Evolutionary conservation across 2,797 vertebrate species (phyloP), one percentile per base, ranked within the genome.

Genomic region (Miopithecus talapoin): DNA sequence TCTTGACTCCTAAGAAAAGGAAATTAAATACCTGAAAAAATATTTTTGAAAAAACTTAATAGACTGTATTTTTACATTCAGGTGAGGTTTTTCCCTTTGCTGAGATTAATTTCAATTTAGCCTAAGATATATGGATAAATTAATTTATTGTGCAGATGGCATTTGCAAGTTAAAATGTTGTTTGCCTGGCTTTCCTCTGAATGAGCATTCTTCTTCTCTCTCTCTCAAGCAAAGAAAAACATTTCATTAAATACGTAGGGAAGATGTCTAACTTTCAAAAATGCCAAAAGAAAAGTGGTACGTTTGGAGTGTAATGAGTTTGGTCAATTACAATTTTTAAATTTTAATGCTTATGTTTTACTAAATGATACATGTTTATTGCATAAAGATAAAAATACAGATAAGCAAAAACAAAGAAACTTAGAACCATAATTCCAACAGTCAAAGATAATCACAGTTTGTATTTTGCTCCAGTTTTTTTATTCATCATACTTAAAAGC

Each of bases 11-110:
- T 89, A 61, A 76, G 39, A 30, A 86, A 95, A 96, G 53, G 46
- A 94, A 92, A 95, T 93, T 94, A 94, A 95, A 85, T 76, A 95
- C 41, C 48, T 91, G 76, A 79, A 92, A 92, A 84, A 91, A 57
- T 59, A 75, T 19, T 48, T 86, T 39, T 81, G 57, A 80, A 41
- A 95, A 81, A 61, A 76, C 36, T 57, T 81, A 89, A 88, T 68
- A 75, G 50, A 76, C 22, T 75, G 14, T 6, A 41, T 46, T 95
- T 94, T 85, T 39, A n/a, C 10, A 87, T 75, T 61, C 61, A n/a
- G 39, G 21, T 64, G 22, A 24, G 12, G 13, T 39, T 55, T 84
- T 80, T 85, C 6, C 24, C 6, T 81, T 94, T 46, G 24, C 13
- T n/a, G 48, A 92, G 50, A 76, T 89, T 70, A 92, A 81, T 92